Conservation (phyloP, 2,797 vertebrate genomes). For the Bucorvus abyssinicus region DNA sequence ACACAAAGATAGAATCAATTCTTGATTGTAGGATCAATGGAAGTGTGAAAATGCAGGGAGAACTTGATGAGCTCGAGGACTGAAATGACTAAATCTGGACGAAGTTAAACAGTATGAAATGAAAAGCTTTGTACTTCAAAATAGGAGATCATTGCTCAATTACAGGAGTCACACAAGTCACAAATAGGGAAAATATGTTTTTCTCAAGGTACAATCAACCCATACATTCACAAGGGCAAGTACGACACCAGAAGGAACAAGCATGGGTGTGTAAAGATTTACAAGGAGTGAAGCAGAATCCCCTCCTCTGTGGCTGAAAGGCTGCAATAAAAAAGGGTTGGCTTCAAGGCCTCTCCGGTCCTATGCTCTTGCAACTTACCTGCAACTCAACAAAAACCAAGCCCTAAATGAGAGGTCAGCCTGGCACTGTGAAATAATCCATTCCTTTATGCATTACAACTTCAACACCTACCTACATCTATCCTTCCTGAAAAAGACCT, state of each 20-base stretch:
- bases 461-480: not conserved
- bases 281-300: not conserved
- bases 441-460: not conserved
- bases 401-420: not conserved
- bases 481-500: not conserved
- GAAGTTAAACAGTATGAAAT: not conserved
- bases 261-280: accelerated
- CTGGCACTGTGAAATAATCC: not conserved
- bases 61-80: not conserved
- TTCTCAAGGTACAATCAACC: not conserved
- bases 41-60: not conserved
- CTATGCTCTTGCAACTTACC: not conserved
- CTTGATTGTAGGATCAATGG: not conserved
- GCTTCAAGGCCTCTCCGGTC: not conserved
- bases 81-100: not conserved
- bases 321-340: not conserved
- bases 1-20: not conserved
- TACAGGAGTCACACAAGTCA: not conserved
- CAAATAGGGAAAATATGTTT: not conserved
- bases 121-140: not conserved
- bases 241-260: not conserved
- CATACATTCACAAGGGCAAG: not conserved
- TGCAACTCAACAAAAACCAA: not conserved
- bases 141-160: not conserved
- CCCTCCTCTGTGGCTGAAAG: not conserved